phyloP scores from a whole-genome alignment of 2,113 vertebrate species.

The Polyodon spathula region DNA sequence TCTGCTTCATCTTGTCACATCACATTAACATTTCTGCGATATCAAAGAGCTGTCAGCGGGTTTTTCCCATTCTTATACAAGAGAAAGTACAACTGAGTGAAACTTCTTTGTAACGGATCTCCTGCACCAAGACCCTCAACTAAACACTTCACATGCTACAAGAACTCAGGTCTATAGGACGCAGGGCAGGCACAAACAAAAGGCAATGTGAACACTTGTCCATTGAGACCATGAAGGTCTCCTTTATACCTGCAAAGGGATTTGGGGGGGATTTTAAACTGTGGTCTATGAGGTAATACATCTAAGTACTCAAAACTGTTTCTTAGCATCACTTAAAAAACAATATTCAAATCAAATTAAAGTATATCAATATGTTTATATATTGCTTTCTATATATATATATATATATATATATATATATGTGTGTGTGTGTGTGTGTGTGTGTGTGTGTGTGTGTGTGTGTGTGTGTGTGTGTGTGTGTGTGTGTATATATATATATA shows the following conservation, averaged over 20 bases:
- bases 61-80: slow-evolving; percentile 22
- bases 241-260: too few species aligned
- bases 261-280: too few species aligned
- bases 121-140: slow-evolving; percentile 14
- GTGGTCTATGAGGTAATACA: too few species aligned
- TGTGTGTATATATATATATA: too few species aligned
- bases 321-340: too few species aligned
- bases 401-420: slow-evolving; percentile 10
- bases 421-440: slow-evolving; percentile 13
- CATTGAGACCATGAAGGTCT: too few species aligned
- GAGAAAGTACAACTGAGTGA: slow-evolving; percentile 10
- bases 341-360: too few species aligned
- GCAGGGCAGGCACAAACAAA: too few species aligned
- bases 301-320: too few species aligned
- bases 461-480: not conserved
- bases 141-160: slow-evolving; percentile 11
- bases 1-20: slow-evolving; percentile 38
- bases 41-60: slow-evolving; percentile 35
- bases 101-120: slow-evolving; percentile 27
- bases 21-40: slow-evolving; percentile 54
- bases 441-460: not conserved
- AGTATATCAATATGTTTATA: too few species aligned
- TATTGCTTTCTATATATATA: not conserved
- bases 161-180: too few species aligned
- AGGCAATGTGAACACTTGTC: too few species aligned